Percentiles rank a stretch among this genome's conserved stretches.
These are phyloP conservation scores for Drosophila lutescens DNA, from an alignment of 2,888 invertebrate species.

Conservation along the genomic window DNA sequence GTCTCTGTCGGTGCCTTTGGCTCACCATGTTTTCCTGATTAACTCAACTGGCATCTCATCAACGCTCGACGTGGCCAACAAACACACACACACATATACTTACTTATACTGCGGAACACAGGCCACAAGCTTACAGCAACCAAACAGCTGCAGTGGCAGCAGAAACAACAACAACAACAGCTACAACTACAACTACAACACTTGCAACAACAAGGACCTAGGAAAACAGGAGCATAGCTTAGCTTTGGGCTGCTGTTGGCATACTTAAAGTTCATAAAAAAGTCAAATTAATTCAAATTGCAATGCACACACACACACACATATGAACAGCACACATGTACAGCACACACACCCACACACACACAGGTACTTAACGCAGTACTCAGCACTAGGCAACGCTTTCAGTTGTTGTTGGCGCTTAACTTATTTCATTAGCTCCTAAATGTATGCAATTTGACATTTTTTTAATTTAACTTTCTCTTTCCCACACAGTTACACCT, in stretches of 20 bases:
- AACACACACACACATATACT: neutral
- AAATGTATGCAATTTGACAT: constrained; percentile 80
- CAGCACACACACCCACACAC: constrained; percentile 23
- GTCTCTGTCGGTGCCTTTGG: constrained; percentile 23
- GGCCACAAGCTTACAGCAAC: constrained; percentile 52
- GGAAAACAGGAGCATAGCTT: constrained; percentile 35
- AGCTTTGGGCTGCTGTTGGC: constrained; percentile 64
- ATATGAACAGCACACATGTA: constrained; percentile 15
- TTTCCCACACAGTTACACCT: constrained; percentile 21
- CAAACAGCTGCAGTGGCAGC: constrained; percentile 31
- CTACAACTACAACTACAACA: constrained; percentile 14
- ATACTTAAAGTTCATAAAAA: constrained; percentile 72
- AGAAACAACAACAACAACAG: constrained; percentile 2
- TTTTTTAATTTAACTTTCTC: constrained; percentile 80
- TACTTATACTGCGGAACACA: constrained; percentile 8
- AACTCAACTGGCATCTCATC: constrained; percentile 49
- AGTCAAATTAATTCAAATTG: constrained; percentile 75
- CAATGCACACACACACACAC: constrained; percentile 50
- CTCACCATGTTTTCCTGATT: constrained; percentile 45
- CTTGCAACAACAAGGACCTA: constrained; percentile 27
- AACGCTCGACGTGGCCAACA: constrained; percentile 20
- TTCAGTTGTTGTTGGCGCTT: constrained; percentile 60
- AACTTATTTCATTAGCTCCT: constrained; percentile 80
- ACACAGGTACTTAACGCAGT: constrained; percentile 54
- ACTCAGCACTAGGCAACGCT: constrained; percentile 47